phyloP scores from a whole-genome alignment of 2,797 vertebrate species.

The Catamblyrhynchus diadema region DNA sequence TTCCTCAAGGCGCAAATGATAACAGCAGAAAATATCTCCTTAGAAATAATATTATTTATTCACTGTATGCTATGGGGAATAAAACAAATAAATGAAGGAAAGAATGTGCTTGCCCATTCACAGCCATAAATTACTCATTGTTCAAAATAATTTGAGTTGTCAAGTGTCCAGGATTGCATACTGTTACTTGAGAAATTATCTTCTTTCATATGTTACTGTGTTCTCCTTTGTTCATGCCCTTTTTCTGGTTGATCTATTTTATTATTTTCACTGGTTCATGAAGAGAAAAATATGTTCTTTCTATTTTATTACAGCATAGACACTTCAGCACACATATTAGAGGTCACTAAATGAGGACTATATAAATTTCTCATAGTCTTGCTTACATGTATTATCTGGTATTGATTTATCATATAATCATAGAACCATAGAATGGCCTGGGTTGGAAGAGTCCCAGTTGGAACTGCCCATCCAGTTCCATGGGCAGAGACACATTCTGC shows the following conservation, averaged over 20 bases:
- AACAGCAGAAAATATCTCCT: slow-evolving; percentile 3
- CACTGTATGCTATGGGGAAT: neutral
- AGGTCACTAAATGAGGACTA: neutral
- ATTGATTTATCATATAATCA: neutral
- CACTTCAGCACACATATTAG: neutral
- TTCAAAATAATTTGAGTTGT: neutral
- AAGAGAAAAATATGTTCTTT: neutral
- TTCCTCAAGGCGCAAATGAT: neutral
- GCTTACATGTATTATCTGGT: neutral
- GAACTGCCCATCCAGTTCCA: neutral
- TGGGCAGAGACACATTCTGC: neutral
- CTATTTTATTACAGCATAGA: neutral
- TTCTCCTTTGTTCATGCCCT: neutral
- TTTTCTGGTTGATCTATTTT: neutral
- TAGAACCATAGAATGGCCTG: neutral
- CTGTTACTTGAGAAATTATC: neutral
- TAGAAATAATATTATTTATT: slow-evolving; percentile 18
- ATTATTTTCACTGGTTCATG: neutral
- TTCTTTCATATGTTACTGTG: neutral
- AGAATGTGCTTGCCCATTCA: neutral
- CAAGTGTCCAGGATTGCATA: neutral
- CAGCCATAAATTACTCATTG: neutral
- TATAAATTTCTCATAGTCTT: neutral
- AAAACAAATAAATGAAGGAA: neutral
- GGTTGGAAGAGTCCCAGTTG: neutral